Base-by-base conservation (phyloP, 2,797 vertebrate genomes). In the Micromesistius poutassou region DNA sequence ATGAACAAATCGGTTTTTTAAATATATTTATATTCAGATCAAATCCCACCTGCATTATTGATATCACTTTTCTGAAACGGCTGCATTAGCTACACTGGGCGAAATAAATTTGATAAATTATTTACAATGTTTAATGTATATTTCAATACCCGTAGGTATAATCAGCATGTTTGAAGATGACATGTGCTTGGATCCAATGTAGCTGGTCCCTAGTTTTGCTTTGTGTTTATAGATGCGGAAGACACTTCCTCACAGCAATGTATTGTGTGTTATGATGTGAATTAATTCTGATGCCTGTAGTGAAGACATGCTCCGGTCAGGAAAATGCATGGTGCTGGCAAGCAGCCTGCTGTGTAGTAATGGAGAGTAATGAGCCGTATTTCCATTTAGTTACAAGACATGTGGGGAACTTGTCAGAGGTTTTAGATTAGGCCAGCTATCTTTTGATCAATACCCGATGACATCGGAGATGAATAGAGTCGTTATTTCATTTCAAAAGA, bases 391-490 rank as follows among this genome's bases (percentile, higher is more conserved):
- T 36, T 74, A 30, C 14, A 72, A 5, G 38, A 31, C 71, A 70
- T 76, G 1, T 5, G 31, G 75, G 25, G 68, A 71, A 28, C 73
- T 38, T 10, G 30, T 62, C 72, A 50, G 31, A 40, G n/a, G 72
- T 72, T n/a, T 76, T 36, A 8, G 4, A 81, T 35, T 4, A 85
- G 77, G 80, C 71, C 73, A 80, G 71, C 30, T 74, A 68, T 31
- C 76, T 30, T 81, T 75, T 83, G 50, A 30, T 74, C 76, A 74
- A 36, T 50, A 42, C 5, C 25, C 30, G 46, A 38, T 40, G 73
- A 77, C 70, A 33, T 6, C 70, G 22, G 30, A 30, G 68, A 71
- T 14, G 1, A 71, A 71, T 14, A 8, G 30, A 14, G 70, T 71
- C 30, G 28, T 71, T 31, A 68, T 28, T 12, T 25, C n/a, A 8